These are phyloP conservation scores for Fopius arisanus DNA, from an alignment of 1,140 invertebrate genomes.

Conservation along the genomic window DNA sequence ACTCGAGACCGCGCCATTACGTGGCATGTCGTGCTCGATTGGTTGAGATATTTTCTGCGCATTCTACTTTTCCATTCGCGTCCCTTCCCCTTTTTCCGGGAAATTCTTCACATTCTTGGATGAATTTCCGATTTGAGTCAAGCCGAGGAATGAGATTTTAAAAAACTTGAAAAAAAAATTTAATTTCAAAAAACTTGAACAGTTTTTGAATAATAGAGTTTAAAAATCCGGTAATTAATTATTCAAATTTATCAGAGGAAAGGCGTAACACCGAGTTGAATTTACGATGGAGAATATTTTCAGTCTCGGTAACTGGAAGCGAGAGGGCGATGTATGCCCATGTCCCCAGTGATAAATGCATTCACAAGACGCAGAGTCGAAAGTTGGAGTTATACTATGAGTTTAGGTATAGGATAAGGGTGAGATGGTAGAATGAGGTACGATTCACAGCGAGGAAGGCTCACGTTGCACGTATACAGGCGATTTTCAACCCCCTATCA, in stretches of 20 bases:
- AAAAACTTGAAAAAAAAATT: too few species aligned
- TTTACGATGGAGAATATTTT: constrained; percentile 30
- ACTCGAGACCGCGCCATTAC: neutral
- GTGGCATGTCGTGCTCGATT: too few species aligned
- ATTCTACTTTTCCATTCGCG: too few species aligned
- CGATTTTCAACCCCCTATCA: constrained; percentile 28
- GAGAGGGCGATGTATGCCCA: constrained; percentile 36
- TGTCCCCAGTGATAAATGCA: constrained; percentile 48
- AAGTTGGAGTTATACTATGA: constrained; percentile 2
- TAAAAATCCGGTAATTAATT: too few species aligned
- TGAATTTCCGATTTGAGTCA: too few species aligned
- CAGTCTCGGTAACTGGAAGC: constrained; percentile 29
- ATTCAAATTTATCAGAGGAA: too few species aligned
- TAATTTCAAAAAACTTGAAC: too few species aligned
- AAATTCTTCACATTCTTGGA: too few species aligned
- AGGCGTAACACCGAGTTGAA: neutral
- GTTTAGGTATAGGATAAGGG: neutral
- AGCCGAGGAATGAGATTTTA: too few species aligned
- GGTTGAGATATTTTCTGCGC: too few species aligned
- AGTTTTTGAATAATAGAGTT: too few species aligned
- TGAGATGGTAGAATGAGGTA: constrained; percentile 5
- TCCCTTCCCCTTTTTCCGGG: too few species aligned
- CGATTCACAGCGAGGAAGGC: constrained; percentile 22
- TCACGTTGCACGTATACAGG: constrained; percentile 28
- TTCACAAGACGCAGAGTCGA: constrained; percentile 31